phyloP scores from a whole-genome alignment of 2,113 vertebrate species.

The Microcebus ravelobensis region DNA sequence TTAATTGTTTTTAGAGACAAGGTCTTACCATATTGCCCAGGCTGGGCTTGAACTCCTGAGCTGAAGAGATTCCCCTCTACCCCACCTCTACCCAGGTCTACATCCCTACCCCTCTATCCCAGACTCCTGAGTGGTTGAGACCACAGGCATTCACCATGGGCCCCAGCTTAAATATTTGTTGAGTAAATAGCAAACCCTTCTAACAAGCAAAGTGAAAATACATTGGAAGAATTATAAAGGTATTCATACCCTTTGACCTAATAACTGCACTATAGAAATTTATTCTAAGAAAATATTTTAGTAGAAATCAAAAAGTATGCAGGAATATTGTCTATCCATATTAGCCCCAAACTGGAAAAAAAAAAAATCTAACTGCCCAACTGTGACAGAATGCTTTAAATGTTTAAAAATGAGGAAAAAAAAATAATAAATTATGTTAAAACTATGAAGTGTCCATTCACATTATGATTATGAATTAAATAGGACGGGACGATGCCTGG shows the following conservation, averaged over 20 bases:
- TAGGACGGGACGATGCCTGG: not conserved
- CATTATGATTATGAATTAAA: not conserved
- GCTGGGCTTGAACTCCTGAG: too few relatives aligned
- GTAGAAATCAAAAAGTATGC: not conserved
- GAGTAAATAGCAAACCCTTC: not conserved
- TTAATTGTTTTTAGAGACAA: too few relatives aligned
- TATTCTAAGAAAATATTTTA: slow-evolving; percentile 21
- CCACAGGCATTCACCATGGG: too few relatives aligned
- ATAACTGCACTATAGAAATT: not conserved
- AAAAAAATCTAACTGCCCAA: not conserved
- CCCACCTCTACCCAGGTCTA: too few relatives aligned
- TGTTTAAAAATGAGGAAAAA: not conserved
- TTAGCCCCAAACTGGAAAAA: not conserved
- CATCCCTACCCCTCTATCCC: too few relatives aligned
- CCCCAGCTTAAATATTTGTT: not conserved
- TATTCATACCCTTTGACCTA: not conserved
- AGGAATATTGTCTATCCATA: not conserved
- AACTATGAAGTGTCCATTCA: not conserved
- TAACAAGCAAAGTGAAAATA: not conserved
- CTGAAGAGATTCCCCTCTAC: too few relatives aligned
- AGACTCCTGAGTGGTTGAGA: too few relatives aligned
- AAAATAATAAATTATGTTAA: not conserved
- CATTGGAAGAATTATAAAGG: not conserved
- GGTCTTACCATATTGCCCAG: too few relatives aligned
- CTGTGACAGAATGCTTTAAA: not conserved